Base-by-base conservation (phyloP, 2,113 vertebrate species). In the Plotosus lineatus region DNA sequence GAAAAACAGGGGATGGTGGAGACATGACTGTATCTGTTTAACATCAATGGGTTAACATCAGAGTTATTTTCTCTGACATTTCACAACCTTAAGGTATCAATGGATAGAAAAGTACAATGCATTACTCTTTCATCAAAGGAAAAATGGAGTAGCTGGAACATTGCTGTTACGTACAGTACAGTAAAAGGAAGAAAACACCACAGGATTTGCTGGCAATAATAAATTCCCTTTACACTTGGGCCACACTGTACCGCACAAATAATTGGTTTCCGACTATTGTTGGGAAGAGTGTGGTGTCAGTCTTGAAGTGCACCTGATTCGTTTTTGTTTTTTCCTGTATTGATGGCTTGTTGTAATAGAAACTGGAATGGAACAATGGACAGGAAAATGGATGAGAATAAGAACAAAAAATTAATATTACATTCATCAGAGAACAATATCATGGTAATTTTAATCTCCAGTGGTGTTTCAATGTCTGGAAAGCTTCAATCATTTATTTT, bases 281-380 rank as follows among this genome's bases (percentile, higher is more conserved):
- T 44, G 65, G 40, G 15, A 42, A 69, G 14, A 44, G 44, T 40
- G 36, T 40, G 21, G 3, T 65, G 61, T 65, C 40, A 69, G 40
- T 23, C 8, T 44, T 46, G 38, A 44, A n/a, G 17, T 28, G 65
- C 40, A 15, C 40, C 40, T 44, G 40, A 26, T 42, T 69, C 44
- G 14, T 69, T 68, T 23, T 40, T 44, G 23, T 68, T 69, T 69
- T 51, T 69, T 68, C 40, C 65, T 44, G 23, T 68, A 68, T 68
- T 14, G 65, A 44, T 68, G 65, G 44, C 65, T 68, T 6, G 23
- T 38, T 51, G 28, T 53, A 51, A 74, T 74, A 12, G 15, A 21
- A 53, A 48, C 12, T 28, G 42, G 15, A 44, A 46, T 0, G n/a
- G n/a, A 69, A 28, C 4, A 26, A 44, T 26, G 40, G 23, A 26